Evolutionary conservation across 2,797 vertebrate genomes (phyloP), one percentile per base, ranked within the genome.

Genomic region (Atherinosoma microstoma): DNA sequence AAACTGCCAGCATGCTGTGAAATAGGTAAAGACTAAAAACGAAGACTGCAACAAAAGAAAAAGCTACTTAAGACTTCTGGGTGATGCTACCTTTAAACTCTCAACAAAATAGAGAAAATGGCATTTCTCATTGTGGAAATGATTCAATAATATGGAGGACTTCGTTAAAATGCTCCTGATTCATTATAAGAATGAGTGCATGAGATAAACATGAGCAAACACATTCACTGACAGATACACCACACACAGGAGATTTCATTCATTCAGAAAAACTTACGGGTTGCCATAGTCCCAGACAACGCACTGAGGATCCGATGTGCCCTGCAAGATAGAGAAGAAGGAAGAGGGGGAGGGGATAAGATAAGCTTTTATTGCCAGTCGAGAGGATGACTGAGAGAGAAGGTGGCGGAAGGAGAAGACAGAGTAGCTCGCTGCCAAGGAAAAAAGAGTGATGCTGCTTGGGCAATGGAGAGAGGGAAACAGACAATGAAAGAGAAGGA

Each of bases 271-370:
- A 89, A 99, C 97, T 97, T 95, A 99, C 97, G 84, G 93, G 95
- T 95, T 97, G 59, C 95, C 93, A 87, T 97, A 97, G 93, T 99
- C 97, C 98, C 97, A 98, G 90, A 97, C 96, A 85, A 97, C 96
- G 4, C 97, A 99, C 82, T 96, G 97, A 63, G 97, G 95, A 84
- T 98, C 96, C 7, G 96, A 96, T 51, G 97, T 98, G 84, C 97
- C 97, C 97, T 99, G 94, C 75, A 89, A 82, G 90, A 89, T 75
- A 93, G 10, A 57, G 67, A 59, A 13, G 20, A 29, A 29, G 51
- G 51, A 51, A 34, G 12, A 24, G 32, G 24, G 18, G 11, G 32
- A 11, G 42, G 34, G 15, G 11, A 76, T 63, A 76, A 85, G 83
- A 93, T 81, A 87, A 87, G 83, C 76, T 60, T 89, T 89, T 91